A percentile compares a stretch with the other conserved stretches of the same genome.
phyloP scores from a whole-genome alignment of 2,113 vertebrate genomes.

The Sylvilagus bachmani region DNA sequence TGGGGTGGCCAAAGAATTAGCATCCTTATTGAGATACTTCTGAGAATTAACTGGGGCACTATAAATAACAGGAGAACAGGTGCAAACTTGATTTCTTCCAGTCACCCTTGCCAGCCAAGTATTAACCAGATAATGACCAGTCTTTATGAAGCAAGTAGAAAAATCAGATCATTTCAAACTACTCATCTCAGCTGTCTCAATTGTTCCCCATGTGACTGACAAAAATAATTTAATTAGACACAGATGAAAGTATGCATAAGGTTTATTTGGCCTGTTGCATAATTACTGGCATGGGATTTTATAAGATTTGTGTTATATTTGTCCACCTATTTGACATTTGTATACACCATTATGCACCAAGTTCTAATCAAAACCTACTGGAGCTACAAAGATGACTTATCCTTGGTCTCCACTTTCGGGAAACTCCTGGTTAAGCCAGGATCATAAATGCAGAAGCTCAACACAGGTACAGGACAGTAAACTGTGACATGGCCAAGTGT shows the following conservation, averaged over 20 bases:
- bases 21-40: background rate
- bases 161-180: constrained; percentile 13
- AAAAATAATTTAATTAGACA: background rate
- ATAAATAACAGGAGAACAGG: constrained; percentile 4
- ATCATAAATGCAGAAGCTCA: background rate
- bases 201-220: background rate
- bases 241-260: background rate
- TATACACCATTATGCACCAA: background rate
- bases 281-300: background rate
- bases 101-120: background rate
- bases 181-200: background rate
- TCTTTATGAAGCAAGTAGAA: background rate
- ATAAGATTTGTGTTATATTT: background rate
- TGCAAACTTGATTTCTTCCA: background rate
- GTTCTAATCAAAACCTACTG: background rate
- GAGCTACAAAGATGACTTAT: background rate
- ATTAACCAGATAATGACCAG: background rate
- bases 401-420: background rate
- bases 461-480: background rate
- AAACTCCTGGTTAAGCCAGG: constrained; percentile 9
- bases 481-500: background rate
- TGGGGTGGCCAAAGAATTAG: background rate
- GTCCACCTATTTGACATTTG: constrained; percentile 30
- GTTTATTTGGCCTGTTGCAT: background rate
- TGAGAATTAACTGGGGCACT: background rate